A percentile compares a stretch with the other conserved stretches of the same genome.
Conservation (phyloP, 2,888 invertebrate species). For the Malachius bipustulatus region DNA sequence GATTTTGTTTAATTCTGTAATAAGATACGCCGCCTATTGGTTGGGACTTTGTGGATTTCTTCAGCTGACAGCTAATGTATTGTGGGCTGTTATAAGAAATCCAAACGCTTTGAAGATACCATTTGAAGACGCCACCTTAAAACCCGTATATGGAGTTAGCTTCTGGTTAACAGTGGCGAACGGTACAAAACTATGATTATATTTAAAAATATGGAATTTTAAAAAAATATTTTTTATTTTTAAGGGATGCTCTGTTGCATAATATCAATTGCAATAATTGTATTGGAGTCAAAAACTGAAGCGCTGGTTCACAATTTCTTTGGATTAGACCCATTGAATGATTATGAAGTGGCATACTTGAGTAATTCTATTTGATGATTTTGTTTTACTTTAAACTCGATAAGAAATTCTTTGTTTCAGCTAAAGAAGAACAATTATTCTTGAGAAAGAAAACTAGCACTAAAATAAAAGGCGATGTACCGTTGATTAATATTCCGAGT, state of each 20-base stretch:
- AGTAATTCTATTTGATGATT: too few relatives aligned
- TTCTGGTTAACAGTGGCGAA: slow-evolving; percentile 41
- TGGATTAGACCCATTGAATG: slow-evolving; percentile 40
- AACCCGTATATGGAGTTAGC: slow-evolving; percentile 38
- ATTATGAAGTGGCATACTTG: slow-evolving; percentile 37
- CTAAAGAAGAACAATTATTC: slow-evolving; percentile 19
- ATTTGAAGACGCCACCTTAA: slow-evolving; percentile 37
- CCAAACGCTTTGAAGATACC: slow-evolving; percentile 40
- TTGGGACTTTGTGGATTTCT: slow-evolving; percentile 39
- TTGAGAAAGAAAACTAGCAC: slow-evolving; percentile 13
- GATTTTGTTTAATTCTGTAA: slow-evolving; percentile 41
- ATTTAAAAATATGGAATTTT: not conserved
- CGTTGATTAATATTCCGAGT: too few relatives aligned
- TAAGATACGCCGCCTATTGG: slow-evolving; percentile 42
- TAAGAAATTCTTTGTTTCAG: too few relatives aligned
- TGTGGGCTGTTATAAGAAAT: slow-evolving; percentile 42
- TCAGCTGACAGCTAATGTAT: slow-evolving; percentile 40
- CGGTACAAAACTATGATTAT: slow-evolving; percentile 31
- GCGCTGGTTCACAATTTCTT: slow-evolving; percentile 39
- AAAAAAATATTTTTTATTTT: slow-evolving; percentile 13
- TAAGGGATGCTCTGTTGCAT: slow-evolving; percentile 39
- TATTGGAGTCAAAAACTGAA: slow-evolving; percentile 38
- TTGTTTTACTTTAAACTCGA: too few relatives aligned
- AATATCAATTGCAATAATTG: slow-evolving; percentile 34
- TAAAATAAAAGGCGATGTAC: slow-evolving; percentile 2